These are phyloP conservation scores for Listronotus bonariensis DNA, from an alignment of 1,140 invertebrate genomes.

Conservation along the genomic window DNA sequence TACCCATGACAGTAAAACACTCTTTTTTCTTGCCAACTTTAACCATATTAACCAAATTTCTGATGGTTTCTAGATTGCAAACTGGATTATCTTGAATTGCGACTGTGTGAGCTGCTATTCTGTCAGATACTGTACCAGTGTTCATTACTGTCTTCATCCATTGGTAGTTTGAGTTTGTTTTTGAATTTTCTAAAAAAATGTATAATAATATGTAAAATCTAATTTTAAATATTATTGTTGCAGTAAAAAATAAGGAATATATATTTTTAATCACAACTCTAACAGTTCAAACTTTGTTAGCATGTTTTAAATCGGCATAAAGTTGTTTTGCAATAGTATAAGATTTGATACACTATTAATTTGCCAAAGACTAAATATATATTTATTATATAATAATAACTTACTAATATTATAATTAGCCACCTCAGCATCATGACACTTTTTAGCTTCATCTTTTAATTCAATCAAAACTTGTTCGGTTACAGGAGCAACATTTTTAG, in stretches of 20 bases:
- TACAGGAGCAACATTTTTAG: slow-evolving; percentile 50
- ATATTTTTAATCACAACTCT: no score
- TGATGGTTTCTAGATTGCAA: slow-evolving; percentile 74
- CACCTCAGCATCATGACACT: slow-evolving; percentile 58
- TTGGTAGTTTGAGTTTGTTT: slow-evolving; percentile 60
- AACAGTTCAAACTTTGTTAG: no score
- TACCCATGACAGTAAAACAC: slow-evolving; percentile 68
- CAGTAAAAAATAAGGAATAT: no score
- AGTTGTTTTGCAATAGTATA: no score
- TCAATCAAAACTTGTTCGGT: slow-evolving; percentile 60
- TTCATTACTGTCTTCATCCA: slow-evolving; percentile 83
- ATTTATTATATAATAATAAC: slow-evolving; percentile 32
- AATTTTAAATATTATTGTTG: no score
- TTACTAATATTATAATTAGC: slow-evolving; percentile 63
- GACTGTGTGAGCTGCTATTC: slow-evolving; percentile 82
- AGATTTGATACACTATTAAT: no score
- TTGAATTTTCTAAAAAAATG: slow-evolving; percentile 59
- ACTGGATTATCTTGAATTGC: slow-evolving; percentile 84
- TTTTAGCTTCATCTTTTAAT: slow-evolving; percentile 65
- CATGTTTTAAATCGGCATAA: no score
- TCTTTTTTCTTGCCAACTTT: slow-evolving; percentile 81
- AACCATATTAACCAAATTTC: slow-evolving; percentile 75
- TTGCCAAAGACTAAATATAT: no score
- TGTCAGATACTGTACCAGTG: slow-evolving; percentile 82
- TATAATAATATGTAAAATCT: slow-evolving; percentile 19